Percentiles rank a stretch among this genome's conserved stretches.
Conservation (phyloP, 2,113 vertebrate genomes). For the Microtus richardsoni region DNA sequence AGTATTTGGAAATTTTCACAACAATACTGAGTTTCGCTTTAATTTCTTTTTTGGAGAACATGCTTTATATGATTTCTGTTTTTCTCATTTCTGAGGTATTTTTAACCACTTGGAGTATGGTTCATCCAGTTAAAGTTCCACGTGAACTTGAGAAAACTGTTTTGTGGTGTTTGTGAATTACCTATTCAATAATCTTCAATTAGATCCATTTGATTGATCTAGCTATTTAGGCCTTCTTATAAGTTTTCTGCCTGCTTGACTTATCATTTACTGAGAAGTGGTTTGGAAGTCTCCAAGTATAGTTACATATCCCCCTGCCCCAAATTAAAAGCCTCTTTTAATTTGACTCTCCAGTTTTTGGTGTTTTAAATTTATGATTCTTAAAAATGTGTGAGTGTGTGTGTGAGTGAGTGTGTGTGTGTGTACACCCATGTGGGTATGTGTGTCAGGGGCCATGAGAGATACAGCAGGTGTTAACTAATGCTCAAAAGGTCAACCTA, state of each 20-base stretch:
- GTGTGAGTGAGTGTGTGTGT: neutral
- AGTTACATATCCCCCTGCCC: too few relatives aligned
- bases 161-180: neutral
- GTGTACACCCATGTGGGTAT: neutral
- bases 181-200: neutral
- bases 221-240: neutral
- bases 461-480: too few relatives aligned
- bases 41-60: neutral
- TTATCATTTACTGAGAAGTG: neutral
- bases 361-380: neutral
- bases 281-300: neutral
- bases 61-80: too few relatives aligned
- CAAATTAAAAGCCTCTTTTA: neutral
- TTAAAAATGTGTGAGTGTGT: neutral
- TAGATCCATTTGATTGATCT: neutral
- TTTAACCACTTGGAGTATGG: too few relatives aligned
- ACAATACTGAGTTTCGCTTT: neutral
- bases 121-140: too few relatives aligned
- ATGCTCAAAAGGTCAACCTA: too few relatives aligned
- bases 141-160: neutral
- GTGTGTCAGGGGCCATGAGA: neutral
- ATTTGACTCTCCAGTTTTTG: neutral
- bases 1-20: neutral
- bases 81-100: too few relatives aligned
- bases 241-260: neutral